Evolutionary conservation across 2,797 vertebrate species (phyloP).

Genomic region (Anguilla megastoma): DNA sequence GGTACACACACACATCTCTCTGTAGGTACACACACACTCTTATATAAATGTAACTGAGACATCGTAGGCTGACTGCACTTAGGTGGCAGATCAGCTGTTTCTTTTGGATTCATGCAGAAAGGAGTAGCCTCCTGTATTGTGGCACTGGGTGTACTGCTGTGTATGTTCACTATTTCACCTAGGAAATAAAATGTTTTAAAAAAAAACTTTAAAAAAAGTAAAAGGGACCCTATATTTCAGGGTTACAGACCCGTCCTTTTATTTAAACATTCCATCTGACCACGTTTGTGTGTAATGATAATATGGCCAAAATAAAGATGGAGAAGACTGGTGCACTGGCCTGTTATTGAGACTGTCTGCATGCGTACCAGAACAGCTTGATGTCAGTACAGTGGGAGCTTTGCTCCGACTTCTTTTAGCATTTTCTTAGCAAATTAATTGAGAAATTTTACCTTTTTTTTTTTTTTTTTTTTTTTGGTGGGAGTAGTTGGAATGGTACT

Average conservation of each 20-base stretch:
- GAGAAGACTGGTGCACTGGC: not conserved
- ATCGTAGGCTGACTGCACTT: constrained; percentile 62
- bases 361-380: not conserved
- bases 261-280: constrained; percentile 65
- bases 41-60: constrained; percentile 48
- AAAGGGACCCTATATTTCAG: constrained; percentile 66
- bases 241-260: constrained; percentile 61
- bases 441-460: not conserved
- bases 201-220: constrained; percentile 47
- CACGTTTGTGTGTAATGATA: constrained; percentile 62
- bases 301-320: not conserved
- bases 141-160: constrained; percentile 74
- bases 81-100: constrained; percentile 79
- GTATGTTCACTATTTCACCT: constrained; percentile 64
- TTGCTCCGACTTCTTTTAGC: not conserved
- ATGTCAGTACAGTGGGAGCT: not conserved
- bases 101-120: constrained; percentile 93
- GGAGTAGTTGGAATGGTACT: constrained; percentile 33
- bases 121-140: constrained; percentile 87
- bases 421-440: not conserved
- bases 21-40: constrained; percentile 43
- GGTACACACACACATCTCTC: not conserved
- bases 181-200: constrained; percentile 33
- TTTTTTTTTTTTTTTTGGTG: not conserved
- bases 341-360: not conserved